Base-by-base conservation (phyloP, 2,113 vertebrate species). In the Cololabis saira region DNA sequence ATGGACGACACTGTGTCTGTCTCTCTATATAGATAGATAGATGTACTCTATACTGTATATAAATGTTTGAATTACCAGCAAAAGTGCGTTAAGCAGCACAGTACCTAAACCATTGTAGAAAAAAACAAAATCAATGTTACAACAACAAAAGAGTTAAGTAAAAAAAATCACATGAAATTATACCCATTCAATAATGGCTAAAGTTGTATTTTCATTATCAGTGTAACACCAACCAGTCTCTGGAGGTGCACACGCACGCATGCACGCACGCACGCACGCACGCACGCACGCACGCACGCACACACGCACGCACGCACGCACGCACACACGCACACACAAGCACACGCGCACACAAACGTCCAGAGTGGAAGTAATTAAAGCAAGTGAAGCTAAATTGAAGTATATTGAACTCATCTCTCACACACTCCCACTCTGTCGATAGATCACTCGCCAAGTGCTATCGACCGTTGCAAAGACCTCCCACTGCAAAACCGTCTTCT, bases 391-490 rank as follows among this genome's bases (percentile, higher is more conserved):
- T 80, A 90, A 89, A 91, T 89, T 89, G 85, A 91, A 90, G 85
- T 76, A 81, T 90, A 91, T 90, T 90, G 90, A 91, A 87, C 87
- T 90, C 84, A 83, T 90, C 88, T 90, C 82, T 87, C 87, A 78
- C 78, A 71, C 54, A 54, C 74, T 81, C 66, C 78, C 37, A 8
- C 80, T 77, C 75, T 64, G 81, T 91, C 89, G 44, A 90, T 90
- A 89, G 81, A 87, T 91, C 84, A 83, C 83, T 86, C 49, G 61
- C 77, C 85, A 83, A 87, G 82, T 63, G 16, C 76, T 84, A 90
- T 91, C 73, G 89, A 91, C 76, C 67, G 17, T 65, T 67, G 67
- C 60, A 78, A 74, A 51, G 58, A 71, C 76, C 73, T 74, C 61
- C 71, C 68, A 58, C 60, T 82, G 80, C 66, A 80, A 69, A 70